phyloP scores from a whole-genome alignment of 1,140 invertebrate genomes.

The Diorhabda sublineata region DNA sequence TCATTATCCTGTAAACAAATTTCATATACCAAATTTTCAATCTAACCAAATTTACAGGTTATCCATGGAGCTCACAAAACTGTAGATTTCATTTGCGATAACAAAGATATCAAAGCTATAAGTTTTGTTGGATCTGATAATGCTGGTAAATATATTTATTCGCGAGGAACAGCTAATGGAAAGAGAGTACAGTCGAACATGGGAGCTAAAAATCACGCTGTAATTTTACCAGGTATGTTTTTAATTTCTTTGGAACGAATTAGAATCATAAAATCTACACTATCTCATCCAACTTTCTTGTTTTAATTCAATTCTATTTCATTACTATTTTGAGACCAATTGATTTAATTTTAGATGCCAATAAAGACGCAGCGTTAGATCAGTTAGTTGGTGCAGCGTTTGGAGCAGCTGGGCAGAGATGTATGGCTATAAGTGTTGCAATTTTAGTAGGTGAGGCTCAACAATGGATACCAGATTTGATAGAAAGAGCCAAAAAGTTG shows the following conservation, averaged over 20 bases:
- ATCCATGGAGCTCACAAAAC: constrained; percentile 93
- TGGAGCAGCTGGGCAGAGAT: constrained; percentile 90
- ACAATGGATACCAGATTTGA: constrained; percentile 92
- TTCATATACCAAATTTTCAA: constrained; percentile 1
- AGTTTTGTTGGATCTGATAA: constrained; percentile 97
- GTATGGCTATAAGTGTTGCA: constrained; percentile 97
- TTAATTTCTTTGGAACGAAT: no score
- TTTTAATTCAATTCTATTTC: no score
- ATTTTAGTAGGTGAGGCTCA: constrained; percentile 92
- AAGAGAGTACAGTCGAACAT: constrained; percentile 98
- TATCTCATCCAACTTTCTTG: no score
- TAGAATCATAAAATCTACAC: no score
- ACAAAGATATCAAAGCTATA: constrained; percentile 93
- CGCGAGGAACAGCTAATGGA: constrained; percentile 74
- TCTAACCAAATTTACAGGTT: constrained; percentile 49
- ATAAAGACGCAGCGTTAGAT: constrained; percentile 94
- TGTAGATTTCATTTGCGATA: constrained; percentile 96
- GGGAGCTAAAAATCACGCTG: constrained; percentile 99
- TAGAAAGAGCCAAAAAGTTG: constrained; percentile 79
- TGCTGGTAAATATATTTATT: constrained; percentile 96
- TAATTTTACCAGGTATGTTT: constrained; percentile 69
- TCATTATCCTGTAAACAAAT: not conserved
- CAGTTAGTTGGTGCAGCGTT: constrained; percentile 94
- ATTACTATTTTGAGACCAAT: no score
- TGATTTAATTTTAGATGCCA: constrained; percentile 66